Base-by-base conservation (phyloP, 2,888 invertebrate genomes). In the Drepana falcataria region DNA sequence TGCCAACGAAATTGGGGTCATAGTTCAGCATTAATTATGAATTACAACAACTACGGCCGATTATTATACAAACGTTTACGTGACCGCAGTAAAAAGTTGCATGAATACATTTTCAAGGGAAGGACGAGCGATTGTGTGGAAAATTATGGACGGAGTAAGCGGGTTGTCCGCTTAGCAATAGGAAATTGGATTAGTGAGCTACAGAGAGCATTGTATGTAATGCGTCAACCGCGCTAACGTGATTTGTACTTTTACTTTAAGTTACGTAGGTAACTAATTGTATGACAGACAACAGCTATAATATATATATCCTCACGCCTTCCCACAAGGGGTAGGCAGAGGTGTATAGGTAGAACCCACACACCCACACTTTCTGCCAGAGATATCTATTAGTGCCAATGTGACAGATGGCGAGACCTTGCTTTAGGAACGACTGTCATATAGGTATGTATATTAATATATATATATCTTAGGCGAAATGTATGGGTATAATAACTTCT, bases 131-230 rank as follows among this genome's bases (percentile, higher is more conserved):
- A 51, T 51, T 40, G 51, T 40, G 51, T 51, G 51, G 49, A 40
- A 6, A 51, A 51, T 40, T 51, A 40, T 51, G 34, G 34, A 34
- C 33, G 44, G 34, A 41, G 40, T 41, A 34, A 34, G 40, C 34
- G 51, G 33, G 9, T 51, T 51, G 33, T 51, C 51, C 51, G 51
- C 34, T 53, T 56, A 56, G 52, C 53, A 35, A 37, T 49, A 49
- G 49, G 35, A 56, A 64, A 66, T 62, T 59, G 56, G 61, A 62
- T 66, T 61, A 60, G 49, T 1, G 44, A 34, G 35, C 40, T 53
- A 48, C 60, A 59, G 57, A 62, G 59, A 63, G 59, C 59, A 59
- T 63, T 63, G 62, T 48, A 54, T 59, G 59, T 59, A 58, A 61
- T 60, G 52, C 57, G 59, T 53, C 59, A 54, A 61, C 60, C 52